phyloP scores from a whole-genome alignment of 2,888 invertebrate species.

The Zelleria hepariella region DNA sequence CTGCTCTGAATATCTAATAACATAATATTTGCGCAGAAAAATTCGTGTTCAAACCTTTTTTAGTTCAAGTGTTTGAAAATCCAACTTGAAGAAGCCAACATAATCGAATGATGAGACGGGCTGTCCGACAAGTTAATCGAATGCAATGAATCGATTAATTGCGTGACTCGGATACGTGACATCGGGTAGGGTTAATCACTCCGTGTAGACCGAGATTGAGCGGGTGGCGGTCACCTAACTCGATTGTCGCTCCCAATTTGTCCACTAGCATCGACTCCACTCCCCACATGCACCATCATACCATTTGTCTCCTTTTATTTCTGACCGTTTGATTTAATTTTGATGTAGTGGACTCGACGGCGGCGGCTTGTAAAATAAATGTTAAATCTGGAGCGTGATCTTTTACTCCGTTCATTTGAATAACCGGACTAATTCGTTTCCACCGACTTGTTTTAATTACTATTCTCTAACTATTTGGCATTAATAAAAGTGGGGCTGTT shows the following conservation, averaged over 20 bases:
- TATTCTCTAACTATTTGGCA: background rate
- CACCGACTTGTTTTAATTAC: background rate
- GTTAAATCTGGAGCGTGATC: background rate
- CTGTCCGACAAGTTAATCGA: background rate
- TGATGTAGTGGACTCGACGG: background rate
- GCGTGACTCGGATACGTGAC: background rate
- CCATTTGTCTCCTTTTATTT: constrained; percentile 6
- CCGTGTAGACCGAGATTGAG: constrained; percentile 33
- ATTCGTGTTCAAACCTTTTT: too few relatives aligned
- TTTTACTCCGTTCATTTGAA: background rate
- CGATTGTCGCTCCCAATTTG: constrained; percentile 66
- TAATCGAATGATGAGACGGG: background rate
- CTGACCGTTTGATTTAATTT: constrained; percentile 1
- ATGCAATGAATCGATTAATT: background rate
- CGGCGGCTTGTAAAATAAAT: background rate
- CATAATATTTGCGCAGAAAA: too few relatives aligned
- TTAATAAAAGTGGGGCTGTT: background rate
- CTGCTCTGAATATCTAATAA: background rate
- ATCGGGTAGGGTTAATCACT: constrained; percentile 29
- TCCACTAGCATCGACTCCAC: constrained; percentile 32
- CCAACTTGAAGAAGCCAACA: background rate
- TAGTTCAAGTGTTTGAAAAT: too few relatives aligned
- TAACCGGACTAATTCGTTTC: background rate
- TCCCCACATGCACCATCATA: constrained; percentile 27
- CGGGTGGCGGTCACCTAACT: constrained; percentile 58